A percentile compares a stretch with the other conserved stretches of the same genome.
These are phyloP conservation scores for Allacma fusca DNA, from an alignment of 2,888 invertebrate species.

Conservation along the genomic window DNA sequence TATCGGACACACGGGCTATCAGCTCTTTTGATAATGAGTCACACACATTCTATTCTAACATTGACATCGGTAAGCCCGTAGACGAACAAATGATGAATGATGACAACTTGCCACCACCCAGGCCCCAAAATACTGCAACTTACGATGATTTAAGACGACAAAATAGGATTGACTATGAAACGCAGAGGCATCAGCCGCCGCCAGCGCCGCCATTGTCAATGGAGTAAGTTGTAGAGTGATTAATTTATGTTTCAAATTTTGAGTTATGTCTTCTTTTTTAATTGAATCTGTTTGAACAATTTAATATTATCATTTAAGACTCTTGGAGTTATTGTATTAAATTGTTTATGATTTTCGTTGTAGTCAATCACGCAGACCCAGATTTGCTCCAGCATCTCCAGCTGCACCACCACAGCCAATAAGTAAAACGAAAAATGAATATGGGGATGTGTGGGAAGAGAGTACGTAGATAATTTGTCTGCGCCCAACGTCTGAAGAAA, in stretches of 20 bases:
- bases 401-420: neutral
- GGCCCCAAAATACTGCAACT: slow-evolving; percentile 66
- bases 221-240: slow-evolving; percentile 38
- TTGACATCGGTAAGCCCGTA: slow-evolving; percentile 34
- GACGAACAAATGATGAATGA: slow-evolving; percentile 64
- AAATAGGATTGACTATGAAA: slow-evolving; percentile 74
- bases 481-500: too few species aligned
- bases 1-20: slow-evolving; percentile 48
- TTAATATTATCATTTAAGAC: too few species aligned
- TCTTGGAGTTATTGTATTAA: too few species aligned
- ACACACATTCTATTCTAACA: slow-evolving; percentile 21
- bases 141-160: slow-evolving; percentile 77
- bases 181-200: slow-evolving; percentile 62
- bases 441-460: slow-evolving; percentile 60
- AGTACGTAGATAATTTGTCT: too few species aligned
- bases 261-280: too few species aligned
- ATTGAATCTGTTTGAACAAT: too few species aligned
- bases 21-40: slow-evolving; percentile 51
- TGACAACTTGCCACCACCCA: slow-evolving; percentile 65
- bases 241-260: too few species aligned
- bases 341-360: too few species aligned
- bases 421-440: slow-evolving; percentile 52
- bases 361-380: neutral
- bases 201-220: slow-evolving; percentile 18
- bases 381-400: neutral